Conservation (phyloP, 2,113 vertebrate species). For the Ictidomys tridecemlineatus region DNA sequence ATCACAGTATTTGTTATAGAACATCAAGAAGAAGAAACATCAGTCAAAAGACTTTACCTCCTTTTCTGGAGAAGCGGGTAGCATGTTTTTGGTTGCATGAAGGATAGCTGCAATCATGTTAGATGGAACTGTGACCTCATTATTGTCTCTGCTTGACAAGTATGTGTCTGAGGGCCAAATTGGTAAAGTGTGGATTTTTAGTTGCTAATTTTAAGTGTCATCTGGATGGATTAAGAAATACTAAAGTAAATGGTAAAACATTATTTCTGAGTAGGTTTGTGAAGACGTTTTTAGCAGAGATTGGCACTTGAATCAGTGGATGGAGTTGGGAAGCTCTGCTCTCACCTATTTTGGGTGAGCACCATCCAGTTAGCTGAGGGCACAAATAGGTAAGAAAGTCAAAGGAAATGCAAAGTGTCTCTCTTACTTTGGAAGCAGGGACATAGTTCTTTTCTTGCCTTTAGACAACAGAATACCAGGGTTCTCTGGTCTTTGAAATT, state of each 20-base stretch:
- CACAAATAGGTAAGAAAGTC: not conserved
- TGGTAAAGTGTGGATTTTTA: not conserved
- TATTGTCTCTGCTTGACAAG: not conserved
- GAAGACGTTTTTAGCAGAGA: too few species aligned
- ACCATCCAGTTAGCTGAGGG: not conserved
- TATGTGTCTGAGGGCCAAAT: not conserved
- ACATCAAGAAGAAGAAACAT: too few species aligned
- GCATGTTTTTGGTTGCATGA: not conserved
- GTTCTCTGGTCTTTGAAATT: not conserved
- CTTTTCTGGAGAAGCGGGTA: too few species aligned
- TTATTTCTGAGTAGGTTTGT: too few species aligned
- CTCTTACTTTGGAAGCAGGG: not conserved
- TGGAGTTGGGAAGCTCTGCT: too few species aligned
- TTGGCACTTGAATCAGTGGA: too few species aligned
- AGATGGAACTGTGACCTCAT: not conserved
- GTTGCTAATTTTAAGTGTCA: not conserved
- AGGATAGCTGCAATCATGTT: not conserved
- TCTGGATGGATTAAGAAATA: not conserved
- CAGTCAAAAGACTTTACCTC: too few species aligned
- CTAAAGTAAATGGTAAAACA: not conserved
- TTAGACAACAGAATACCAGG: not conserved
- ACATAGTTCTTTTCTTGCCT: not conserved
- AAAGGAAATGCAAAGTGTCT: not conserved
- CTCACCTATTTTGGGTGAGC: not conserved
- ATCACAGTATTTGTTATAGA: too few species aligned